Evolutionary conservation across 2,888 invertebrate genomes (phyloP).

Genomic region (Dinocampus coccinellae): DNA sequence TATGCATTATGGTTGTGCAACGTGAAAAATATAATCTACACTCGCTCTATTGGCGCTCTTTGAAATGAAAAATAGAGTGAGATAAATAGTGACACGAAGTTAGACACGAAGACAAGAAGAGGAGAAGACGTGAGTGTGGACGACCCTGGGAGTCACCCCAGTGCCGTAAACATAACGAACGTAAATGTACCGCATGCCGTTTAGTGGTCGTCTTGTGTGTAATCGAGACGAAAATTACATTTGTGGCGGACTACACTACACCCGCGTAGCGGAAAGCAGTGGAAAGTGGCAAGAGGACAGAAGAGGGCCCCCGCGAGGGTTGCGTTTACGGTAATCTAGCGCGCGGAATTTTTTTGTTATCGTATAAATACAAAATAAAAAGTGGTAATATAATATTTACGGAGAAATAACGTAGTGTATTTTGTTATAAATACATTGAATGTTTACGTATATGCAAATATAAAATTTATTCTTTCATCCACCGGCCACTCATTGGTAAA

Average conservation of each 20-base stretch:
- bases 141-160: conserved; percentile 36
- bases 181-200: conserved; percentile 52
- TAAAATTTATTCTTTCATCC: neutral
- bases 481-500: conserved; percentile 14
- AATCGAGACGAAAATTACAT: conserved; percentile 9
- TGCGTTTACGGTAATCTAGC: conserved; percentile 44
- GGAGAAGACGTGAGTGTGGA: conserved; percentile 5
- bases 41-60: conserved; percentile 47
- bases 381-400: neutral
- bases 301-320: conserved; percentile 39
- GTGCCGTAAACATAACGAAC: conserved; percentile 58
- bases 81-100: conserved; percentile 6
- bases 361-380: neutral
- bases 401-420: too few species aligned
- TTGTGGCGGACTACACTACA: conserved; percentile 34
- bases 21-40: conserved; percentile 53
- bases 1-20: conserved; percentile 48
- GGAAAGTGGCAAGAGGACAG: conserved; percentile 20
- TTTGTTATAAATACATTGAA: too few species aligned
- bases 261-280: conserved; percentile 34
- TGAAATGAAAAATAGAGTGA: conserved; percentile 32
- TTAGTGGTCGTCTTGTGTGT: neutral
- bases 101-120: conserved; percentile 41
- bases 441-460: neutral
- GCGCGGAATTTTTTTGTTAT: conserved; percentile 41